Evolutionary conservation across 1,140 invertebrate genomes (phyloP), one percentile per base, ranked within the genome.

Genomic region (Bombus confusus): DNA sequence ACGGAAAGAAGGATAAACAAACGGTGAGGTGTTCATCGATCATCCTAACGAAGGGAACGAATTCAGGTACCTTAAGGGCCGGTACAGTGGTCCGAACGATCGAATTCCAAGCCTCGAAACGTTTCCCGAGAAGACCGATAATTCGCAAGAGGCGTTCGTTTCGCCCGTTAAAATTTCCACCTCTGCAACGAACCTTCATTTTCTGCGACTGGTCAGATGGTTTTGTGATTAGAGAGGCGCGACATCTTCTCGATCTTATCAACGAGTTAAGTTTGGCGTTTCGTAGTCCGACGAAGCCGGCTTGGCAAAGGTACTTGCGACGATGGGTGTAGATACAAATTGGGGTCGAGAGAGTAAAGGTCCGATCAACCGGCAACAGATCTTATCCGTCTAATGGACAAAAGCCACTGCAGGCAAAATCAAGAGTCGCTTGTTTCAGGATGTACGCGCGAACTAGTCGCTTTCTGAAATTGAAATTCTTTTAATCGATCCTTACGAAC

Each of bases 321-420:
- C 85, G 87, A 75, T 66, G 78, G 87, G 73, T 72, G 80, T 79
- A 89, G 91, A 90, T 92, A 91, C 89, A 91, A 86, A 90, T 90
- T 91, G 87, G 75, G 90, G 85, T 88, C 84, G 85, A 62, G 71
- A 80, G 86, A 86, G 87, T 85, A 90, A 90, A 88, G 89, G 88
- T 90, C 57, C 89, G 31, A 88, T 90, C 81, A 76, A 77, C 71
- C 80, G 57, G 69, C 47, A 10, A n/a, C 75, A 90, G 92, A 92
- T 94, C 91, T 94, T 94, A 94, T 94, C 93, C 91, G 73, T 62
- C 90, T 94, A 94, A 94, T 94, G 93, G 94, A 91, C 93, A 93
- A 92, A 94, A 94, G 93, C 90, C 91, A 92, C 91, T 66, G 80
- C 28, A n/a, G 74, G 59, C 92, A 91, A 92, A 93, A 91, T 92